phyloP scores from a whole-genome alignment of 2,113 vertebrate species.

The Pelvicachromis taeniatus region DNA sequence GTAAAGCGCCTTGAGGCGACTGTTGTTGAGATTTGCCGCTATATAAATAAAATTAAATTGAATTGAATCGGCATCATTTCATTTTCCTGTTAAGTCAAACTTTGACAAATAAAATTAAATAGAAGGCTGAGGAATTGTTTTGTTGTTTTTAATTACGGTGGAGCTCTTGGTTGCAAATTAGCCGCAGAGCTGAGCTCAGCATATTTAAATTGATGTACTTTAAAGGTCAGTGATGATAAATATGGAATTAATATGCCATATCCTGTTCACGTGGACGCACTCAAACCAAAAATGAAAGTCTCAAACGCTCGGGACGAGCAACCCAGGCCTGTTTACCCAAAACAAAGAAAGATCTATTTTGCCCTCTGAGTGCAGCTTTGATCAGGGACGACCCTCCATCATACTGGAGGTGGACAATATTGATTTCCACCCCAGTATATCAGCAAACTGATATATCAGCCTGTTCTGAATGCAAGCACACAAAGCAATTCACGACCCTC shows the following conservation, averaged over 20 bases:
- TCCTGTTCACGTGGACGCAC: not conserved
- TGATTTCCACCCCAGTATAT: slow-evolving; percentile 56
- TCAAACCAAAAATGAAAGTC: not conserved
- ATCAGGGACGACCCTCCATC: slow-evolving; percentile 37
- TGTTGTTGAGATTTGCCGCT: no score
- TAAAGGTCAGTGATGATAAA: slow-evolving; percentile 12
- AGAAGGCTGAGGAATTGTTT: not conserved
- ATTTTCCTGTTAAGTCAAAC: not conserved
- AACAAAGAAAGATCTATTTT: slow-evolving; percentile 24
- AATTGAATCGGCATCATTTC: not conserved
- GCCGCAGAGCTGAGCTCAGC: not conserved
- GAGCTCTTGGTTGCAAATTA: not conserved
- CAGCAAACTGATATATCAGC: slow-evolving; percentile 49
- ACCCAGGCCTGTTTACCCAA: not conserved
- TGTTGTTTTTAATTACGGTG: not conserved
- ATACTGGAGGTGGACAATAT: slow-evolving; percentile 49
- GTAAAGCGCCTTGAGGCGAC: no score
- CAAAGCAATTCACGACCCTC: slow-evolving; percentile 57
- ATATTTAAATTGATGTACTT: not conserved
- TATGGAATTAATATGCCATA: not conserved
- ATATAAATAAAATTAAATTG: no score
- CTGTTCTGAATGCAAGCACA: slow-evolving; percentile 53
- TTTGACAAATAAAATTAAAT: not conserved
- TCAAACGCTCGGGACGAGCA: not conserved
- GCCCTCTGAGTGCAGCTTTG: not conserved